Conservation (phyloP, 2,113 vertebrate species). For the Ivindomyrus marchei region DNA sequence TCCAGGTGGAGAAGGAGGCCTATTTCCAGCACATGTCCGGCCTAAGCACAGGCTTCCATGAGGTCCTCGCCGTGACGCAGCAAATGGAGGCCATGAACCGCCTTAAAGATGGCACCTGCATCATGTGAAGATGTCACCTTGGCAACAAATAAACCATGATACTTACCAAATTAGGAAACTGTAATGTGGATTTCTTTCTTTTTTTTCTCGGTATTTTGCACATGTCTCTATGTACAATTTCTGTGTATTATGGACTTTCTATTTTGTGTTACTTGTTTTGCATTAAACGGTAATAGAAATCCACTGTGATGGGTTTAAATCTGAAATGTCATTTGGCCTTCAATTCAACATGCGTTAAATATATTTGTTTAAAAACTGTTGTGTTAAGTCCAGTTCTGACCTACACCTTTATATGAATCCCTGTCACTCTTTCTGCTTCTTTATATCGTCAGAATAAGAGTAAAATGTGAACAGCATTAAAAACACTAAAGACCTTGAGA, state of each 20-base stretch:
- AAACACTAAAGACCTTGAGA: not conserved
- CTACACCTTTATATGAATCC: not conserved
- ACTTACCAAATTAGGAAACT: not conserved
- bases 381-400: not conserved
- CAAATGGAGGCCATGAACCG: conserved; percentile 91
- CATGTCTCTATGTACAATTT: not conserved
- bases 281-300: not conserved
- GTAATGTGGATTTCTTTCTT: not conserved
- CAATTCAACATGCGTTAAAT: not conserved
- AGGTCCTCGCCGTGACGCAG: conserved; percentile 88
- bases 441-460: not conserved
- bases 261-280: not conserved
- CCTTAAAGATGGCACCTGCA: conserved; percentile 86
- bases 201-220: not conserved
- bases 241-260: conserved; percentile 6
- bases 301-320: not conserved
- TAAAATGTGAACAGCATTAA: not conserved
- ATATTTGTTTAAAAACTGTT: not conserved
- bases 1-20: conserved; percentile 97
- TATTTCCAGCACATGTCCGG: conserved; percentile 99
- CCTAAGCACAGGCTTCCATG: conserved; percentile 89
- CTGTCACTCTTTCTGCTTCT: not conserved
- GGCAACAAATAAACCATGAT: conserved; percentile 37
- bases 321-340: not conserved
- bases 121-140: conserved; percentile 68